phyloP scores from a whole-genome alignment of 1,140 invertebrate species.

The Zaprionus camerounensis region DNA sequence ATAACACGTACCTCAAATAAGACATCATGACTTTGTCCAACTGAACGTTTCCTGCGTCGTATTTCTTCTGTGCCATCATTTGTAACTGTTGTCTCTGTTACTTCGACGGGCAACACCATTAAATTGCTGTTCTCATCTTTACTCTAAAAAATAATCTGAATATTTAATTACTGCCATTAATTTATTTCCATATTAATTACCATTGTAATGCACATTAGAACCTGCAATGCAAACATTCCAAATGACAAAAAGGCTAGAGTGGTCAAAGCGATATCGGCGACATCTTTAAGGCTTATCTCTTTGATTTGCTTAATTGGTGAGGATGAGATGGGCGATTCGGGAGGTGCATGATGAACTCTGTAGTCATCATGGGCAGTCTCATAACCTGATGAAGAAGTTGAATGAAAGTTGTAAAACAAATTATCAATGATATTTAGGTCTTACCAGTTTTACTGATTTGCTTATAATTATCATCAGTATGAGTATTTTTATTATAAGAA shows the following conservation, averaged over 20 bases:
- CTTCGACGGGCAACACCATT: slow-evolving; percentile 73
- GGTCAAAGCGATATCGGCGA: slow-evolving; percentile 91
- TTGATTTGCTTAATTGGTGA: slow-evolving; percentile 76
- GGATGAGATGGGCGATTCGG: not conserved
- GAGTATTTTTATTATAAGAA: not conserved
- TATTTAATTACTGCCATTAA: not conserved
- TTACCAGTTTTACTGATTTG: slow-evolving; percentile 60
- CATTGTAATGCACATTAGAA: slow-evolving; percentile 89
- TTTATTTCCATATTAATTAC: slow-evolving; percentile 74
- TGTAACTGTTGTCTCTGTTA: slow-evolving; percentile 52
- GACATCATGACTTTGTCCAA: not conserved
- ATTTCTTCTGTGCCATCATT: slow-evolving; percentile 72
- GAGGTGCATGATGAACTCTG: not conserved
- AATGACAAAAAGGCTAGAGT: slow-evolving; percentile 92
- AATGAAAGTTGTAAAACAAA: not conserved
- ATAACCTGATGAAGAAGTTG: slow-evolving; percentile 40
- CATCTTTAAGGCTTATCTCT: slow-evolving; percentile 87
- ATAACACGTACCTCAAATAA: slow-evolving; percentile 20
- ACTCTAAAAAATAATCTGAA: slow-evolving; percentile 35
- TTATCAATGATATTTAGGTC: not conserved
- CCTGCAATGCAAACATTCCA: slow-evolving; percentile 90
- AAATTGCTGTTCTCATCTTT: slow-evolving; percentile 82
- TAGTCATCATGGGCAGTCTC: slow-evolving; percentile 31
- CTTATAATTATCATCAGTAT: not conserved
- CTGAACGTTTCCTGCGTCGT: slow-evolving; percentile 59